Base-by-base conservation (phyloP, 2,113 vertebrate genomes). In the Aphyosemion australe region DNA sequence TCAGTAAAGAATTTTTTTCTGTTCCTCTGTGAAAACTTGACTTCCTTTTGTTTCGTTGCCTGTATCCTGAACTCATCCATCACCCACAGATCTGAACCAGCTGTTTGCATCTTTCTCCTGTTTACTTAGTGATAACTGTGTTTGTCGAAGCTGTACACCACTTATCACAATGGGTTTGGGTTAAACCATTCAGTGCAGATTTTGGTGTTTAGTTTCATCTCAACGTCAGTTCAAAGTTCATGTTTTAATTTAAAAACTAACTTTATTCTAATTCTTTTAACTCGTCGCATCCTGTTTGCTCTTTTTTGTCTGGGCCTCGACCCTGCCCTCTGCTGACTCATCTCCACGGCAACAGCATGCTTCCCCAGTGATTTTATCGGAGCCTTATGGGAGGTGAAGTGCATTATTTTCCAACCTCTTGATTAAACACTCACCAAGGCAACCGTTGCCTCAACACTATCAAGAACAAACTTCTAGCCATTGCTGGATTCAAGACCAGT, bases 341-440 rank as follows among this genome's bases (percentile, higher is more conserved):
- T 89, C 69, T 75, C 88, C 66, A 87, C 74, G 81, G 78, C 74
- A 84, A 86, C 86, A 81, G 63, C 76, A 82, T 85, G 87, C 84
- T 78, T 79, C 86, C 85, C 63, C 42, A 71, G 84, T 82, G 83
- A 89, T 87, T 79, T 85, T 86, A 88, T 89, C 87, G 79, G 69
- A 49, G 74, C 83, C 83, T 86, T 68, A 72, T 82, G 86, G 84
- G 85, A 88, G 72, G 54, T 73, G 73, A 66, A 85, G 80, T 80
- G 69, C 72, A 69, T 80, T 84, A 84, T 86, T 89, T 86, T 88
- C 85, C 87, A 72, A 60, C 65, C 65, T 78, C 65, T 70, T 82
- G 58, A 85, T 79, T 76, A 86, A 85, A 87, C 79, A 79, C 60
- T 75, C 84, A 50, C 82, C 73, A 50, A 14, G 75, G 78, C 42